phyloP scores from a whole-genome alignment of 2,113 vertebrate species.

The Cololabis saira region DNA sequence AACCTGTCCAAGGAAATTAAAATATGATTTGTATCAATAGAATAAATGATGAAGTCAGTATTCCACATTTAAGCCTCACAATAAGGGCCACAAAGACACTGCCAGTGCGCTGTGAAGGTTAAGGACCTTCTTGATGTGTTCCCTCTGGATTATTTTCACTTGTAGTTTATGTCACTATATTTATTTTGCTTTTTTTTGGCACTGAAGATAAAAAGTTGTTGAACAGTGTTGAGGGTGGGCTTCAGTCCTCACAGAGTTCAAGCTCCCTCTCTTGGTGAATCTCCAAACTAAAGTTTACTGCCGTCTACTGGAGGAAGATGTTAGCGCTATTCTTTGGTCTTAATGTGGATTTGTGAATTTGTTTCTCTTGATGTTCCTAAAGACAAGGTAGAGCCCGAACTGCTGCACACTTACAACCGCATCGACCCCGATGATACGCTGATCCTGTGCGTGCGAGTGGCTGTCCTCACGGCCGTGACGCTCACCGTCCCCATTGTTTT shows the following conservation, averaged over 20 bases:
- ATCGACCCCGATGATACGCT: conserved; percentile 92
- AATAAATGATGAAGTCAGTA: too few species aligned
- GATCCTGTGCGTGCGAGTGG: conserved; percentile 94
- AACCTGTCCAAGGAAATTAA: too few species aligned
- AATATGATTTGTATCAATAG: too few species aligned
- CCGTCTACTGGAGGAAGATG: neutral
- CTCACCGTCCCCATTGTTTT: conserved; percentile 97
- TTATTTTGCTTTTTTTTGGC: too few species aligned
- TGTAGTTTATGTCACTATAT: too few species aligned
- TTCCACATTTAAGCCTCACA: too few species aligned
- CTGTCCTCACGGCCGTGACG: conserved; percentile 94
- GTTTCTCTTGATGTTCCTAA: conserved; percentile 10
- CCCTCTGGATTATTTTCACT: too few species aligned
- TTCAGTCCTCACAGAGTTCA: neutral
- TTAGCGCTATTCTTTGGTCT: neutral
- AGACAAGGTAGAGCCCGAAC: conserved; percentile 91
- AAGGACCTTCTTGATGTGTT: too few species aligned
- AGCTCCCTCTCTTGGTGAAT: conserved; percentile 53
- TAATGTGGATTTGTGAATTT: neutral
- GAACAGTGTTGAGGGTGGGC: neutral
- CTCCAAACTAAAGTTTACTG: neutral
- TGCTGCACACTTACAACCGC: conserved; percentile 94
- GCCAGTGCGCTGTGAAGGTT: too few species aligned
- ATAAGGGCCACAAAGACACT: too few species aligned
- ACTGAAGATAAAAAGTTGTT: neutral